Conservation (phyloP, 2,113 vertebrate species). For the Leucopternis melanops region DNA sequence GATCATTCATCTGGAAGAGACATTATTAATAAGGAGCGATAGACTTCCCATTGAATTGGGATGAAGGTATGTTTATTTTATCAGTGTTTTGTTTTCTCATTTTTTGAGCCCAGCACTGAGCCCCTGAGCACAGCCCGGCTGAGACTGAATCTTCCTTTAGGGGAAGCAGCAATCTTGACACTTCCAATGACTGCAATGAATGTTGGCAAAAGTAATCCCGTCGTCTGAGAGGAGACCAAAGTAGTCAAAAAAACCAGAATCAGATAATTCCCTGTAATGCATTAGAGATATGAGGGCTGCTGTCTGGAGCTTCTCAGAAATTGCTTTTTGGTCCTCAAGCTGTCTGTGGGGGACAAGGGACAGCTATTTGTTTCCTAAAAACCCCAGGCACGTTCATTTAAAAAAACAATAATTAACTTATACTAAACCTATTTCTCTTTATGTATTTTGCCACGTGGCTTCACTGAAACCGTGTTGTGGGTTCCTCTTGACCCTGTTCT, state of each 20-base stretch:
- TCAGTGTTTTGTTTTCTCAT: not conserved
- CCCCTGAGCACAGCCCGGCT: not conserved
- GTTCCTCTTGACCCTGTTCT: not conserved
- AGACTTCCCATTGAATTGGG: conserved; percentile 17
- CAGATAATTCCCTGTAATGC: not conserved
- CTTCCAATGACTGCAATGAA: not conserved
- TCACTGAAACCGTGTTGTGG: not conserved
- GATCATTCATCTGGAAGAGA: conserved; percentile 38
- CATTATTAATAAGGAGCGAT: conserved; percentile 27
- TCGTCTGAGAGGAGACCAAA: not conserved
- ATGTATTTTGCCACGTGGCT: not conserved
- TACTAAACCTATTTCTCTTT: not conserved
- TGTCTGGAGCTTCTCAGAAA: not conserved
- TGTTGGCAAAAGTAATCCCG: not conserved
- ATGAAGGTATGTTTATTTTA: not conserved
- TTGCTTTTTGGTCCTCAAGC: not conserved
- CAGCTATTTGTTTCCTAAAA: not conserved
- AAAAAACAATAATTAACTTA: not conserved
- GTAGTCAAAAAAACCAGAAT: not conserved
- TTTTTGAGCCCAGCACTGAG: not conserved
- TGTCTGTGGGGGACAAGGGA: not conserved
- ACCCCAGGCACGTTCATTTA: not conserved
- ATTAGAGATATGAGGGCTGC: not conserved
- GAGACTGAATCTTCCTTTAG: not conserved
- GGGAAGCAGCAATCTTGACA: not conserved